These are phyloP conservation scores for Hybos culiciformis DNA, from an alignment of 2,888 invertebrate genomes.

Conservation along the genomic window DNA sequence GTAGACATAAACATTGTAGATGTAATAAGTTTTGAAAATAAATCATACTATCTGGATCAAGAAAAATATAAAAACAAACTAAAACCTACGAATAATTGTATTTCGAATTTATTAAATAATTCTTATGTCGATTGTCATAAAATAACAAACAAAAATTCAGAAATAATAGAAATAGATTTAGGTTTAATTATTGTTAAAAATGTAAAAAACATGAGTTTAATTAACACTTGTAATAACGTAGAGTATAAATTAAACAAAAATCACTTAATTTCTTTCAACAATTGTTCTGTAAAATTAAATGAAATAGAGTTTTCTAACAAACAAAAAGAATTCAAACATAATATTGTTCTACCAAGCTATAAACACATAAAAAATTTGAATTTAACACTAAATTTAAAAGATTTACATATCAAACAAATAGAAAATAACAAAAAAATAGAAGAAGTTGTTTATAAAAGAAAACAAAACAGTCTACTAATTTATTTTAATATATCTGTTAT, in stretches of 20 bases:
- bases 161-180: not conserved
- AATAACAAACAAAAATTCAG: not conserved
- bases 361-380: too few relatives aligned
- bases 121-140: not conserved
- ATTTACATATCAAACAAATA: too few relatives aligned
- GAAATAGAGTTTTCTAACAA: too few relatives aligned
- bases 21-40: not conserved
- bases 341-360: too few relatives aligned
- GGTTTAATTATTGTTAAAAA: conserved; percentile 7
- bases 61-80: not conserved
- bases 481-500: too few relatives aligned
- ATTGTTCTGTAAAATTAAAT: conserved; percentile 7
- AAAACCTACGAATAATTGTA: not conserved
- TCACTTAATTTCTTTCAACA: conserved; percentile 4
- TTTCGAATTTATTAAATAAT: too few relatives aligned
- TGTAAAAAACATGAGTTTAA: conserved; percentile 1
- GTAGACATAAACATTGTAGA: not conserved
- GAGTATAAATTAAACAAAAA: conserved; percentile 4
- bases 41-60: not conserved
- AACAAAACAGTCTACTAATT: too few relatives aligned
- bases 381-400: too few relatives aligned
- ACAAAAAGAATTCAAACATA: too few relatives aligned
- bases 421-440: too few relatives aligned
- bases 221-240: conserved; percentile 6
- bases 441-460: too few relatives aligned